Base-by-base conservation (phyloP, 1,140 invertebrate species). In the Elysia chlorotica region DNA sequence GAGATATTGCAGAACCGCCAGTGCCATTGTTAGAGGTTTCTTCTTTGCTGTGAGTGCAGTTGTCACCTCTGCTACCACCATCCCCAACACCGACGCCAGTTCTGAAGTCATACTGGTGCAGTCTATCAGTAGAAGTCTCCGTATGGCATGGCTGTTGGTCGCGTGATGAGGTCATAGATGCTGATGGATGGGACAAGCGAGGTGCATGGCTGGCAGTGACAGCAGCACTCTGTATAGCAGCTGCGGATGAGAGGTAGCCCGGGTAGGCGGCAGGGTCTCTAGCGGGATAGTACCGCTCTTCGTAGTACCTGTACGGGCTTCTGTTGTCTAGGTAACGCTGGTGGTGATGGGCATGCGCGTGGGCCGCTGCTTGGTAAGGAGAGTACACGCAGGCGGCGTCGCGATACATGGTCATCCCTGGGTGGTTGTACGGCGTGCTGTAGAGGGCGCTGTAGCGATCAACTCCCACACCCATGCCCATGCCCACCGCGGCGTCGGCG, bases 361-460 rank as follows among this genome's bases (percentile, higher is more conserved):
- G 31, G 14, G 69, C 67, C 33, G 74, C 68, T 28, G 69, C 56
- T 53, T 57, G 68, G 37, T 70, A 70, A 10, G 68, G 68, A 36
- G 78, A 77, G 71, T 81, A 81, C 1, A 81, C 76, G 74, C 78
- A 81, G 17, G 77, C 73, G 6, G 74, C 74, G 63, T 78, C 78
- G 57, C 75, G 72, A 74, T 74, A 78, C 72, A 69, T 76, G 41
- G 73, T 71, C 76, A 74, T 78, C 57, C 75, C 56, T 36, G 80
- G 73, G 73, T 80, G 74, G 31, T 79, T 48, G 72, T 79, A 80
- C 30, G 82, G 74, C 25, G 78, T 72, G 57, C 78, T 63, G 68
- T 82, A 80, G 53, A 89, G 88, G 6, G 78, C 76, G 66, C 76
- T 83, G 48, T 84, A 85, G 1, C 80, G 73, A 48, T 79, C 78